Evolutionary conservation across 2,888 invertebrate species (phyloP), one percentile per base, ranked within the genome.

Genomic region (Eurytoma californica): DNA sequence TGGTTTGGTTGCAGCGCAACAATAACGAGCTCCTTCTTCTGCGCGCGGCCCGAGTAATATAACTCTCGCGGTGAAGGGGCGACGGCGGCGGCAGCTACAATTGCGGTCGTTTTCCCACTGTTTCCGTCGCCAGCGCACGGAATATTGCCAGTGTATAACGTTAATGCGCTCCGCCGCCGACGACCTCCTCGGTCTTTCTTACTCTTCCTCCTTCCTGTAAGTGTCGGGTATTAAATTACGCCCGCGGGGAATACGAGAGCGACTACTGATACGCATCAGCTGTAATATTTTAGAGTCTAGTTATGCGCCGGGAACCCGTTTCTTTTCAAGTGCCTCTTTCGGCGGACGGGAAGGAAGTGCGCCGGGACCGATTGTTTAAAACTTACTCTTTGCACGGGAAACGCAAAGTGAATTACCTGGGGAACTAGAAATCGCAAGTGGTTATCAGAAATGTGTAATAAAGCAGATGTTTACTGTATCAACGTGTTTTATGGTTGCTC

Each of bases 81-180:
- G 39, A 9, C 61, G 61, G 39, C 39, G 53, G 66, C 30, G 20
- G 53, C 47, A 28, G 65, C 28, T 66, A 39, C 76, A 80, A 80
- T 72, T 80, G 76, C 76, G 67, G 63, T 72, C 76, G 76, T 76
- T 76, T 80, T 63, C 55, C 61, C 57, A 24, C 74, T 70, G 47
- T 66, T 53, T 53, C 24, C 63, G 30, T 39, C 61, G 55, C 67
- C 39, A 39, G 20, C 39, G 69, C 20, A 18, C 7, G 30, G 51
- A 80, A 72, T 80, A 80, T 76, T 80, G 72, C 72, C 47, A 49
- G 16, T 58, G 39, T 24, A 57, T 70, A 63, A 49, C 65, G 47
- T 61, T 49, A n/a, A 24, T 18, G 39, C 24, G 28, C 51, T 13
- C 20, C n/a, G 12, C 18, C 18, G 13, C 57, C 30, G 16, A 3